Base-by-base conservation (phyloP, 2,888 invertebrate genomes). In the Gonocerus acuteangulatus region DNA sequence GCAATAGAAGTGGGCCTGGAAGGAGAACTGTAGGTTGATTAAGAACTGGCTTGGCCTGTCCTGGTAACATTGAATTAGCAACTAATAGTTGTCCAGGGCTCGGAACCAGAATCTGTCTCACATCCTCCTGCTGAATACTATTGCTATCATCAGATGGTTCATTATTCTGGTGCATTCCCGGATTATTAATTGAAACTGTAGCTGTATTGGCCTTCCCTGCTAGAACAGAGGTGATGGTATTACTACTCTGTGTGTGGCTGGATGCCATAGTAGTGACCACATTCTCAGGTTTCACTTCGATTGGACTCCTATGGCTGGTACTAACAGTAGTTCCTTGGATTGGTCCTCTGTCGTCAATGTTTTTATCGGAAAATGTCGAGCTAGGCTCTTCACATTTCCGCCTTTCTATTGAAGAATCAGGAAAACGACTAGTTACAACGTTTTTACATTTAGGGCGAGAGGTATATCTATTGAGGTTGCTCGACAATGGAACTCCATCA, bases 241-340 rank as follows among this genome's bases (percentile, higher is more conserved):
- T 89, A 67, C 88, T 81, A 34, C 86, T 86, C 2, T 83, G 84
- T 0, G 87, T 87, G 71, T 86, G 83, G 7, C 87, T 84, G 70
- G 86, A 85, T 0, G 86, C 86, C 80, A 82, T 81, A 1, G 81
- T 81, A 1, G 80, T 81, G 13, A 81, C 80, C 13, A 79, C 70
- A n/a, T 48, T 44, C 22, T 61, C 63, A 32, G 52, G 47, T 11
- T 48, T 34, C 1, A 75, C 76, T 64, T 83, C 83, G 2, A 80
- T 76, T 0, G 86, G 84, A 48, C 87, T 85, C 39, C 87, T 86
- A 69, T 87, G 85, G 72, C 89, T 89, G 0, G 89, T 89, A 68
- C 89, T 89, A 9, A 90, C 86, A 1, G 89, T 85, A 0, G 89
- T 89, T 3, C 88, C 89, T 72, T 90, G 89, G 63, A 89, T 88